Evolutionary conservation across 1,140 invertebrate species (phyloP).

Genomic region (Anthonomus grandis): DNA sequence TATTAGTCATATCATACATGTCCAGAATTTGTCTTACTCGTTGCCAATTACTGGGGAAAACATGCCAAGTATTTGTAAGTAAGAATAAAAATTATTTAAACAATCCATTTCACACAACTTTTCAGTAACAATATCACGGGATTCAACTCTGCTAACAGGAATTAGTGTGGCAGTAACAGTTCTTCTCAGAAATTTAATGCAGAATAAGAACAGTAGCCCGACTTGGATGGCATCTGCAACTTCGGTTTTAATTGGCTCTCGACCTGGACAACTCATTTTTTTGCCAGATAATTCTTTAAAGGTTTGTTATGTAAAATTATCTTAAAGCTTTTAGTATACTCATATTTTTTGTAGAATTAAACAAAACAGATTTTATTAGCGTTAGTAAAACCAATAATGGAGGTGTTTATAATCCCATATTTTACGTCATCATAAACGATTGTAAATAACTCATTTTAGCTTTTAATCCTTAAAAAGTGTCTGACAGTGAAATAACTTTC

Average conservation of each 20-base stretch:
- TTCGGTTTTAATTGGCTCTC: constrained; percentile 31
- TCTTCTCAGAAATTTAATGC: constrained; percentile 32
- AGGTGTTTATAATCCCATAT: too few relatives aligned
- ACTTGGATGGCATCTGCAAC: constrained; percentile 34
- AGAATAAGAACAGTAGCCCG: constrained; percentile 27
- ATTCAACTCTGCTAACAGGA: constrained; percentile 38
- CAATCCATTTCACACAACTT: too few relatives aligned
- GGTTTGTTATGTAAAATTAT: too few relatives aligned
- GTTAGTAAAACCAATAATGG: too few relatives aligned
- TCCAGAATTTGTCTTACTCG: constrained; percentile 48
- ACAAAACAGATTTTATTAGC: too few relatives aligned
- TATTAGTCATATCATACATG: constrained; percentile 50
- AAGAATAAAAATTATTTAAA: constrained; percentile 1
- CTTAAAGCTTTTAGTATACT: too few relatives aligned
- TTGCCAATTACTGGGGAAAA: constrained; percentile 47
- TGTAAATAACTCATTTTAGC: too few relatives aligned
- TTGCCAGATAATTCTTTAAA: constrained; percentile 35
- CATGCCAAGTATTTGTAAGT: constrained; percentile 35
- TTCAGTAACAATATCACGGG: constrained; percentile 40
- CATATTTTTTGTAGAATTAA: too few relatives aligned
- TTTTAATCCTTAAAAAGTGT: too few relatives aligned
- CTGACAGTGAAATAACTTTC: too few relatives aligned
- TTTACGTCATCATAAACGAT: too few relatives aligned
- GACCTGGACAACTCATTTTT: constrained; percentile 37
- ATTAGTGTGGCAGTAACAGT: constrained; percentile 37